Percentiles rank a stretch among this genome's conserved stretches.
These are phyloP conservation scores for Poecilia gillii DNA, from an alignment of 2,797 vertebrate species.

Conservation along the genomic window DNA sequence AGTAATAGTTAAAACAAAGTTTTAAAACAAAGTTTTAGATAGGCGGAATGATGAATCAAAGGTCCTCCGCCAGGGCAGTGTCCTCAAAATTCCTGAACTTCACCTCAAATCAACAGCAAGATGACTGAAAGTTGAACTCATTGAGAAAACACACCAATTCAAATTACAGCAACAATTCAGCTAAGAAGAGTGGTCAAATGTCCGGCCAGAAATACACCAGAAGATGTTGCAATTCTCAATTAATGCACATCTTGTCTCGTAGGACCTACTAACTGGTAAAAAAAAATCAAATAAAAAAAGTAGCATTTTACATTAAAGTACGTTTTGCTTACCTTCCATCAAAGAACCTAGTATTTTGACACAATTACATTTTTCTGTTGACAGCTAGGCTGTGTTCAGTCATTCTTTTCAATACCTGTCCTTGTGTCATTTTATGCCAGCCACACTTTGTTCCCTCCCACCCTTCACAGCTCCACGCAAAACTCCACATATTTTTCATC, in stretches of 20 bases:
- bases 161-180: too few species aligned
- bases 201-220: too few species aligned
- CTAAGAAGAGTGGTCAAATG: not conserved
- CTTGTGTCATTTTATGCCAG: slow-evolving; percentile 9
- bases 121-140: too few species aligned
- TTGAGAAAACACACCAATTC: too few species aligned
- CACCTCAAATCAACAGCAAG: too few species aligned
- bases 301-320: not conserved
- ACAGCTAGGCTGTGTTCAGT: not conserved
- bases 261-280: not conserved
- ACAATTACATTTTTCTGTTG: not conserved
- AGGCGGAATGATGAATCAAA: not conserved
- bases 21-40: not conserved
- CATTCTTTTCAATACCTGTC: slow-evolving; percentile 1
- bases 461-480: slow-evolving; percentile 23
- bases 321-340: not conserved
- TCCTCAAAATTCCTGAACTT: not conserved
- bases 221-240: not conserved
- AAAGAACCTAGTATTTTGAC: not conserved
- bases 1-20: not conserved
- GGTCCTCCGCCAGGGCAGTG: too few species aligned
- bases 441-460: slow-evolving; percentile 21
- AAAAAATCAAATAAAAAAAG: not conserved
- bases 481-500: slow-evolving; percentile 39
- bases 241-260: not conserved